phyloP scores from a whole-genome alignment of 2,797 vertebrate genomes.

The Rhyacichthys aspro region DNA sequence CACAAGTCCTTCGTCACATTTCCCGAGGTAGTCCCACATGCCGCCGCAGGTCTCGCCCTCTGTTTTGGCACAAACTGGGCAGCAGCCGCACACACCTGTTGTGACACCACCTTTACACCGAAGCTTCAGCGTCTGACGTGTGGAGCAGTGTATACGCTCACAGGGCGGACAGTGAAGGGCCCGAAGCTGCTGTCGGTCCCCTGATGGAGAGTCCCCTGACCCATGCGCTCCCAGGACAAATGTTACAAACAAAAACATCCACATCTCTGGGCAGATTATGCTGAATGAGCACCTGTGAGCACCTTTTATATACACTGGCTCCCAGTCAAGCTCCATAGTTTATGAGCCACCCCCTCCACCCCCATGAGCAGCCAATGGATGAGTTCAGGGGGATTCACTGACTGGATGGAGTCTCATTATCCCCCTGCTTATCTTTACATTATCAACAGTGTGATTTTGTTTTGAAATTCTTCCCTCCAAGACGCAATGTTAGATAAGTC shows the following conservation, averaged over 20 bases:
- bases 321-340: conserved; percentile 27
- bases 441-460: conserved; percentile 68
- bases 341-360: conserved; percentile 62
- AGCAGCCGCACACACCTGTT: conserved; percentile 79
- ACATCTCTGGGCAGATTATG: conserved; percentile 36
- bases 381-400: conserved; percentile 43
- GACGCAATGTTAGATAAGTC: conserved; percentile 66
- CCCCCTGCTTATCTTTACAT: conserved; percentile 73
- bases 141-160: conserved; percentile 76
- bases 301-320: conserved; percentile 51
- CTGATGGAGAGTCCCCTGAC: conserved; percentile 18
- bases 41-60: conserved; percentile 77
- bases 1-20: conserved; percentile 76
- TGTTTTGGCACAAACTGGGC: conserved; percentile 70
- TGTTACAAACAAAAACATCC: conserved; percentile 42
- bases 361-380: conserved; percentile 73
- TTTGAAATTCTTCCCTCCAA: conserved; percentile 66
- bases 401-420: conserved; percentile 43
- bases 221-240: conserved; percentile 32
- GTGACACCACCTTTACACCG: conserved; percentile 75
- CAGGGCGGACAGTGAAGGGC: conserved; percentile 78
- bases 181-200: conserved; percentile 51
- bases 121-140: conserved; percentile 64
- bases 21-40: conserved; percentile 78
- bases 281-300: conserved; percentile 18